These are phyloP conservation scores for Aphelocoma californica DNA, from an alignment of 2,797 vertebrate genomes.

Conservation along the genomic window DNA sequence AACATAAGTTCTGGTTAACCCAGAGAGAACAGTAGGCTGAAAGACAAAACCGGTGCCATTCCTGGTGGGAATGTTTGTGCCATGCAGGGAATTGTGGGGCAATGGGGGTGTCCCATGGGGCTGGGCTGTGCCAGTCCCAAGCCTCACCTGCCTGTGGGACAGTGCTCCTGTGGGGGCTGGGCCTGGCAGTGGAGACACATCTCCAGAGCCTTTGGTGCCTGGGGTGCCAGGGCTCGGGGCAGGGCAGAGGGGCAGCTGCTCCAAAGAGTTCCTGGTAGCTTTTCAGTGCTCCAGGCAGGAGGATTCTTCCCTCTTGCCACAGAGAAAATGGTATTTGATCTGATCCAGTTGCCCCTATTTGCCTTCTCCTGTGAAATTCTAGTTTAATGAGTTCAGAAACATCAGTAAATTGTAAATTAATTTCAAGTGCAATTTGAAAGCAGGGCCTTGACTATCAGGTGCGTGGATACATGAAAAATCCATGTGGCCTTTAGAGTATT, in stretches of 20 bases:
- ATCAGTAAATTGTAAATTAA: background rate
- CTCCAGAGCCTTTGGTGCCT: background rate
- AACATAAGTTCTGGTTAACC: background rate
- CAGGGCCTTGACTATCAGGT: background rate
- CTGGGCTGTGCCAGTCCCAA: background rate
- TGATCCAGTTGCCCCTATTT: background rate
- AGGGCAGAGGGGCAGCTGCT: background rate
- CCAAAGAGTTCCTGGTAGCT: rapidly evolving
- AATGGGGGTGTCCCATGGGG: background rate
- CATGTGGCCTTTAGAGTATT: background rate
- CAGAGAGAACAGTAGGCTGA: background rate
- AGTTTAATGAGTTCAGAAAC: background rate
- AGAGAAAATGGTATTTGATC: background rate
- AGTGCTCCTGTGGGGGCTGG: background rate
- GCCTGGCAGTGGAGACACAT: rapidly evolving
- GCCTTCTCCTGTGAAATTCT: background rate
- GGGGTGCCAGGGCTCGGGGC: background rate
- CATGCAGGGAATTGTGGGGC: rapidly evolving
- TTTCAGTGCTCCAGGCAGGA: background rate
- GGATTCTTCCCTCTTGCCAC: background rate
- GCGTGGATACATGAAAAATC: background rate
- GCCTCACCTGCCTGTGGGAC: background rate
- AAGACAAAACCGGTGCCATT: background rate
- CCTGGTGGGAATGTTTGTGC: background rate
- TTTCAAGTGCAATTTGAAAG: background rate